These are phyloP conservation scores for Aphidius gifuensis DNA, from an alignment of 1,140 invertebrate species.

Conservation along the genomic window DNA sequence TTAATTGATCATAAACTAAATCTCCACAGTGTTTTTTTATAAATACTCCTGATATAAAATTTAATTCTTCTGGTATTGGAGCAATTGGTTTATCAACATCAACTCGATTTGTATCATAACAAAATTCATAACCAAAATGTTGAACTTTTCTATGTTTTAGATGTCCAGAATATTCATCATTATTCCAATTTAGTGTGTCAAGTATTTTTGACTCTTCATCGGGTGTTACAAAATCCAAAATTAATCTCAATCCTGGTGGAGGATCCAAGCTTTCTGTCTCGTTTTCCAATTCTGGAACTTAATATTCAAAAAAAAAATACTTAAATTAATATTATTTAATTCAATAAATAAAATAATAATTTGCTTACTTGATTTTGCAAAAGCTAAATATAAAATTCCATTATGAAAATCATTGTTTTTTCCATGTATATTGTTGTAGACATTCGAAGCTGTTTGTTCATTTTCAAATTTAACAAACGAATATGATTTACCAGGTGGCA, in stretches of 20 bases:
- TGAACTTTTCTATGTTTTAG: slow-evolving; percentile 86
- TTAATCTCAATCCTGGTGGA: slow-evolving; percentile 72
- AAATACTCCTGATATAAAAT: slow-evolving; percentile 65
- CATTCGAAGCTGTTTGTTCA: slow-evolving; percentile 51
- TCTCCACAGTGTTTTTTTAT: slow-evolving; percentile 51
- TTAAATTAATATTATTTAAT: background rate
- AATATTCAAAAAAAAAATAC: slow-evolving; percentile 24
- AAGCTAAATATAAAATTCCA: slow-evolving; percentile 65
- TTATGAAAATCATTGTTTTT: slow-evolving; percentile 55
- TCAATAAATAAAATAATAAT: background rate
- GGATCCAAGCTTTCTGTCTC: slow-evolving; percentile 30
- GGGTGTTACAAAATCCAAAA: slow-evolving; percentile 71
- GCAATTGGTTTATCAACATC: slow-evolving; percentile 67
- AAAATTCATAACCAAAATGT: slow-evolving; percentile 93
- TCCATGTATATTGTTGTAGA: slow-evolving; percentile 59
- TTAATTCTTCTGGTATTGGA: slow-evolving; percentile 70
- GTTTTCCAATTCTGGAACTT: slow-evolving; percentile 48
- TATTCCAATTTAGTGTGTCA: slow-evolving; percentile 61
- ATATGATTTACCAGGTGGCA: slow-evolving; percentile 73
- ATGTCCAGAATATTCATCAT: slow-evolving; percentile 41
- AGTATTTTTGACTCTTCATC: slow-evolving; percentile 71
- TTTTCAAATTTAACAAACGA: slow-evolving; percentile 65
- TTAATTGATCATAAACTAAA: slow-evolving; percentile 81
- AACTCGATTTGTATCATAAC: slow-evolving; percentile 86
- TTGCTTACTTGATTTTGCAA: slow-evolving; percentile 56